Conservation (phyloP, 2,113 vertebrate genomes). For the Cynoglossus semilaevis region DNA sequence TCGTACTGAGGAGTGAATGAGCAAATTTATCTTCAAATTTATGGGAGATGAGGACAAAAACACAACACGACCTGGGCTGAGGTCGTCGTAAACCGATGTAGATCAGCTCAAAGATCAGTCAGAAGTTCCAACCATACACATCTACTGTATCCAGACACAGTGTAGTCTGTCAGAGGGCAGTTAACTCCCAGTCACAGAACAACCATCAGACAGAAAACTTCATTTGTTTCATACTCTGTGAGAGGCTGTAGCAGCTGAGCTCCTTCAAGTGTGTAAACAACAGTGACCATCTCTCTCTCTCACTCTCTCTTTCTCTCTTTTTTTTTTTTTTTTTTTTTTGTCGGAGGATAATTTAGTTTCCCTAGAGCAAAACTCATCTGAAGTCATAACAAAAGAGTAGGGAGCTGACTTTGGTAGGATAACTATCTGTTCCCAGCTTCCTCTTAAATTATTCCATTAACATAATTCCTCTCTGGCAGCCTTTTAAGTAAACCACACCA, state of each 20-base stretch:
- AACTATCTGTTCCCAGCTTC: slow-evolving; percentile 65
- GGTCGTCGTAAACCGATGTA: no score
- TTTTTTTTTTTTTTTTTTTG: slow-evolving; percentile 46
- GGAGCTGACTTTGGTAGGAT: slow-evolving; percentile 59
- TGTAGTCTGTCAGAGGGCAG: slow-evolving; percentile 31
- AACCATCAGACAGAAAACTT: slow-evolving; percentile 51
- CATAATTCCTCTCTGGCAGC: slow-evolving; percentile 75
- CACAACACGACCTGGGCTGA: no score
- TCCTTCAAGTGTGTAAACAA: slow-evolving; percentile 52
- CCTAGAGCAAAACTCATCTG: slow-evolving; percentile 64
- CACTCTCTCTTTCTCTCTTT: no score
- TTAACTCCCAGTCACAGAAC: slow-evolving; percentile 47
- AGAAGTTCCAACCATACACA: slow-evolving; percentile 2
- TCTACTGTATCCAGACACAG: slow-evolving; percentile 10
- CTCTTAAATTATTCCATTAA: slow-evolving; percentile 76
- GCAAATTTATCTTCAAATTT: no score
- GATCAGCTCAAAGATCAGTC: not conserved
- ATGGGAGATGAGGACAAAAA: no score
- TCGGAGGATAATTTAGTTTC: slow-evolving; percentile 71
- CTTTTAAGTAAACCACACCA: slow-evolving; percentile 79
- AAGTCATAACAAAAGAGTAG: slow-evolving; percentile 63
- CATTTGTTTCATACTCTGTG: slow-evolving; percentile 58
- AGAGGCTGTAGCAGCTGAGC: slow-evolving; percentile 48
- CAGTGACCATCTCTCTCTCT: slow-evolving; percentile 61
- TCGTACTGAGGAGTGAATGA: no score